A percentile compares a stretch with the other conserved stretches of the same genome.
Evolutionary conservation across 2,797 vertebrate genomes (phyloP).

Genomic region (Syncerus caffer): DNA sequence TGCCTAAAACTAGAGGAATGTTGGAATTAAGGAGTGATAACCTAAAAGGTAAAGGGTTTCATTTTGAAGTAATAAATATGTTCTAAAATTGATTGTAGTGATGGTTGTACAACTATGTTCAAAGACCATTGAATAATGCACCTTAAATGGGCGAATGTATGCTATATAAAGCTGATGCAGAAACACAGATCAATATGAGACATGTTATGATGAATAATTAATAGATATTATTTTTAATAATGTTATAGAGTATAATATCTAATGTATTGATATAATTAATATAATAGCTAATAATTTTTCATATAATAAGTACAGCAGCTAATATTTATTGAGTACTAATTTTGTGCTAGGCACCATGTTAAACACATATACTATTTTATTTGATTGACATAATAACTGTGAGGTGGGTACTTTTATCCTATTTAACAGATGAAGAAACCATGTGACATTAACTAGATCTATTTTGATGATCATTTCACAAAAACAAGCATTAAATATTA

Average conservation of each 20-base stretch:
- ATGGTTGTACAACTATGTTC: neutral
- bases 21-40: neutral
- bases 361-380: neutral
- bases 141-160: neutral
- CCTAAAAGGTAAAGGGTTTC: neutral
- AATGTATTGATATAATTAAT: neutral
- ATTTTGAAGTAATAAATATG: neutral
- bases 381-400: neutral
- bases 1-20: neutral
- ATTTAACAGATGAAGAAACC: neutral
- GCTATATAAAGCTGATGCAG: neutral
- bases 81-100: neutral
- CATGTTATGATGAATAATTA: neutral
- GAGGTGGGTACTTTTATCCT: neutral
- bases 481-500: neutral
- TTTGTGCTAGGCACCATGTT: neutral
- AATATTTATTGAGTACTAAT: neutral
- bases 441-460: neutral
- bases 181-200: neutral
- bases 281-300: neutral
- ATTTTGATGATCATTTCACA: neutral
- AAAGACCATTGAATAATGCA: neutral
- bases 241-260: neutral
- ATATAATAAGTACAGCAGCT: neutral
- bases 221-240: neutral